These are phyloP conservation scores for Bubo blakistoni DNA, from an alignment of 2,113 vertebrate genomes.

Conservation along the genomic window DNA sequence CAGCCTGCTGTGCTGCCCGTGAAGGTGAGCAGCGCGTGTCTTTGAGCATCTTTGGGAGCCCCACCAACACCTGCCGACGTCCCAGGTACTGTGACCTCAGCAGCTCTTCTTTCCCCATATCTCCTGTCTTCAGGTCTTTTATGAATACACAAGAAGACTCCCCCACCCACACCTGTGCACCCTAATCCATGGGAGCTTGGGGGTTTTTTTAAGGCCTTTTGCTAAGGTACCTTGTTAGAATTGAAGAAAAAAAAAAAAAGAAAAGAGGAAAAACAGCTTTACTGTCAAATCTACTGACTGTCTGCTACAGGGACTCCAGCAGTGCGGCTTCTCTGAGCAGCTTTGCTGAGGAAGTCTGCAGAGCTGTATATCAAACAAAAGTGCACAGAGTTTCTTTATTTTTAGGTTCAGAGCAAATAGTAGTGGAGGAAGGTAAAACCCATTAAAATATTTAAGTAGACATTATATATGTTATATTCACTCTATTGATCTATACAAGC, in stretches of 20 bases:
- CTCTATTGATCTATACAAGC: not conserved
- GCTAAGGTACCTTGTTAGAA: not conserved
- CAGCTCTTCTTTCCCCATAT: not conserved
- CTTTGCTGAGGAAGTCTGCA: not conserved
- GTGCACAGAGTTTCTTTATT: not conserved
- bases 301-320: not conserved
- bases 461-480: not conserved
- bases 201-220: not conserved
- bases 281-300: not conserved
- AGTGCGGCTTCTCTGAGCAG: not conserved
- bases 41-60: not conserved
- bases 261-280: not conserved
- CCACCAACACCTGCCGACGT: too few species aligned
- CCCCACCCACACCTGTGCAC: not conserved
- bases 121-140: not conserved
- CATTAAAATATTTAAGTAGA: not conserved
- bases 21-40: not conserved
- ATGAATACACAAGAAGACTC: not conserved
- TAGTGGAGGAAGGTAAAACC: not conserved
- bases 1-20: rapidly evolving
- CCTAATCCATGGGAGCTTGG: not conserved
- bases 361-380: not conserved
- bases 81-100: not conserved
- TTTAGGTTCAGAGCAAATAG: not conserved
- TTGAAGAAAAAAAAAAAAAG: too few species aligned